phyloP scores from a whole-genome alignment of 2,797 vertebrate species.

The Gymnodraco acuticeps region DNA sequence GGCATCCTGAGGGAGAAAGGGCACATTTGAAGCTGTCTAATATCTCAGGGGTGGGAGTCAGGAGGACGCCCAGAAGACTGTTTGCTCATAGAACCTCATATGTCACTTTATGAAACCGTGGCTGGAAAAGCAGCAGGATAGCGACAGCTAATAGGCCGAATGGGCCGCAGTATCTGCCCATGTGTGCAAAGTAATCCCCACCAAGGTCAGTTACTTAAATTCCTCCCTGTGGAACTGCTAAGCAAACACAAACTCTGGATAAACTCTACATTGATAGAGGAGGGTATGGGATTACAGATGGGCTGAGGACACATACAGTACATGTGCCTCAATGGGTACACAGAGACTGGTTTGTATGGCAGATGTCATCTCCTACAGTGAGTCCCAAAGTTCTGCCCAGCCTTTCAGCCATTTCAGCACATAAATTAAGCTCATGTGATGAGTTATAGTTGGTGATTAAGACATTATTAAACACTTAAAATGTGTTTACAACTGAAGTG shows the following conservation, averaged over 20 bases:
- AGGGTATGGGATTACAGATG: conserved; percentile 51
- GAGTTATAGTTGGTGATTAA: not conserved
- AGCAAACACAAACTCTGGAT: conserved; percentile 77
- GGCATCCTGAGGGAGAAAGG: conserved; percentile 66
- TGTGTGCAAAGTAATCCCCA: conserved; percentile 78
- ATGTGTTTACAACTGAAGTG: not conserved
- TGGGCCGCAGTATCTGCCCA: conserved; percentile 70
- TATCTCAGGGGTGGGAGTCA: conserved; percentile 52
- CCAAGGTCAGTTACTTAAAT: conserved; percentile 79
- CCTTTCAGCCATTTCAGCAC: not conserved
- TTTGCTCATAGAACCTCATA: conserved; percentile 80
- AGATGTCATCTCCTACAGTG: conserved; percentile 29
- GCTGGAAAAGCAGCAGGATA: conserved; percentile 69
- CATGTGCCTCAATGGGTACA: conserved; percentile 28
- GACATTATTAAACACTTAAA: not conserved
- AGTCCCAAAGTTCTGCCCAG: not conserved
- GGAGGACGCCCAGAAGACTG: conserved; percentile 68
- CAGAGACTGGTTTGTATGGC: conserved; percentile 56
- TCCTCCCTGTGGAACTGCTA: conserved; percentile 67
- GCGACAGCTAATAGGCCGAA: conserved; percentile 63
- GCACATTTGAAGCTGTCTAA: conserved; percentile 65
- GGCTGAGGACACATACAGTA: conserved; percentile 38
- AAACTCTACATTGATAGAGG: conserved; percentile 73
- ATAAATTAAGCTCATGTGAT: not conserved
- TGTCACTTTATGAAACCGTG: conserved; percentile 73